Base-by-base conservation (phyloP, 2,888 invertebrate species). In the Balanococcus diminutus region DNA sequence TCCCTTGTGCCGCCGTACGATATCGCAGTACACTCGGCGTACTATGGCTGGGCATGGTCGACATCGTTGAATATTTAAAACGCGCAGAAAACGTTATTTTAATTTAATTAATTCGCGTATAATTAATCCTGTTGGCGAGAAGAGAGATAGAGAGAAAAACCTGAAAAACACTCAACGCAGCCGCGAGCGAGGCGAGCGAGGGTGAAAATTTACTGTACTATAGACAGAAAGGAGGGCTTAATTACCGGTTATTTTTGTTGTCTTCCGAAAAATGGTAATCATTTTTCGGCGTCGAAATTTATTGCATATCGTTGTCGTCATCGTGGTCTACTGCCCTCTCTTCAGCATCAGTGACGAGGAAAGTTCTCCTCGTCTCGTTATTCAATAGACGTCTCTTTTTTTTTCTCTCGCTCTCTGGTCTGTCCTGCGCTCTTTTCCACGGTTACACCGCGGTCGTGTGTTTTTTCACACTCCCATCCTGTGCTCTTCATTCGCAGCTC, bases 91-190 rank as follows among this genome's bases (percentile, higher is more conserved):
- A 67, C 67, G 67, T 79, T 79, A 79, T 36, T 79, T 36, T 79
- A 79, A 79, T 79, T 79, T 79, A 79, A 79, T 79, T 79, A 79
- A 79, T 79, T 79, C 75, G 11, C 75, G 75, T 79, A 79, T 79
- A 79, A 79, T 79, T 79, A 79, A 79, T 79, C 75, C 4, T 19
- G n/a, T n/a, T n/a, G 36, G 9, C n/a, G 22, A 19, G 16, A 28
- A 67, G 11, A 61, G 11, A 61, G 25, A 61, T 16, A 67, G 11
- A 61, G 11, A 61, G 25, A 61, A 22, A 14, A 67, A 67, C 5
- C 25, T 16, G 14, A 28, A 25, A 25, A 28, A 28, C 25, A 28
- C 25, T 19, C 14, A 16, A 16, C 67, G 61, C 22, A 6, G 8
- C 9, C n/a, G 16, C 6, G n/a, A n/a, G n/a, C n/a, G n/a, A n/a